Evolutionary conservation across 2,888 invertebrate genomes (phyloP).

Genomic region (Bellardia bayeri): DNA sequence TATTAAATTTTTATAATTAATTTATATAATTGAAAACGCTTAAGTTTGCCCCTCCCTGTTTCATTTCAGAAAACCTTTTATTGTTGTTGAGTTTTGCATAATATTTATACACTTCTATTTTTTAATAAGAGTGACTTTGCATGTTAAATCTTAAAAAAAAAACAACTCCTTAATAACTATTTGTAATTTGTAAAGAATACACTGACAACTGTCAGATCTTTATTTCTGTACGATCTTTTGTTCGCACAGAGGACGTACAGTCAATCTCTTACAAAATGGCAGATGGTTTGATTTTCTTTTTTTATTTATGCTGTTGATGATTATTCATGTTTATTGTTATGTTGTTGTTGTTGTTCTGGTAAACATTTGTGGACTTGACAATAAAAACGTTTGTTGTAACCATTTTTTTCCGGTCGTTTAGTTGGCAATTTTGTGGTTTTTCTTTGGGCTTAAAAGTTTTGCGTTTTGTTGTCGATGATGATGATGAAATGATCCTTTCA

Average conservation of each 20-base stretch:
- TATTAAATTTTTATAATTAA: too few relatives aligned
- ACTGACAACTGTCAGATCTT: constrained; percentile 25
- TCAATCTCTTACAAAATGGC: constrained; percentile 41
- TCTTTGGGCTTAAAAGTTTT: constrained; percentile 12
- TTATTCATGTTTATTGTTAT: constrained; percentile 43
- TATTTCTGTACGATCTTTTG: constrained; percentile 32
- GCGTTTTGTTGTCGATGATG: background rate
- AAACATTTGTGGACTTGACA: constrained; percentile 58
- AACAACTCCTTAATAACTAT: background rate
- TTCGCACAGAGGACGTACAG: background rate
- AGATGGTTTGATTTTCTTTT: constrained; percentile 54
- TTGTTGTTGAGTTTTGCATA: constrained; percentile 31
- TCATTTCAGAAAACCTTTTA: background rate
- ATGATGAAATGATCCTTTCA: constrained; percentile 49
- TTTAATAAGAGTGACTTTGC: constrained; percentile 24
- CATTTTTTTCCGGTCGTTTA: constrained; percentile 69
- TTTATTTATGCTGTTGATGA: constrained; percentile 22
- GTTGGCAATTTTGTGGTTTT: constrained; percentile 67
- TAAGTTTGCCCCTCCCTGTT: background rate
- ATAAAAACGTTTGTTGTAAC: constrained; percentile 67
- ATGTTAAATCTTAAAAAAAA: constrained; percentile 6
- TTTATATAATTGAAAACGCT: background rate
- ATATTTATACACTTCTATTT: constrained; percentile 6
- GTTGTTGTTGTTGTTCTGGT: constrained; percentile 5
- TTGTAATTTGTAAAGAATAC: constrained; percentile 1